phyloP scores from a whole-genome alignment of 1,140 invertebrate genomes.

The Zaprionus gabonicus region DNA sequence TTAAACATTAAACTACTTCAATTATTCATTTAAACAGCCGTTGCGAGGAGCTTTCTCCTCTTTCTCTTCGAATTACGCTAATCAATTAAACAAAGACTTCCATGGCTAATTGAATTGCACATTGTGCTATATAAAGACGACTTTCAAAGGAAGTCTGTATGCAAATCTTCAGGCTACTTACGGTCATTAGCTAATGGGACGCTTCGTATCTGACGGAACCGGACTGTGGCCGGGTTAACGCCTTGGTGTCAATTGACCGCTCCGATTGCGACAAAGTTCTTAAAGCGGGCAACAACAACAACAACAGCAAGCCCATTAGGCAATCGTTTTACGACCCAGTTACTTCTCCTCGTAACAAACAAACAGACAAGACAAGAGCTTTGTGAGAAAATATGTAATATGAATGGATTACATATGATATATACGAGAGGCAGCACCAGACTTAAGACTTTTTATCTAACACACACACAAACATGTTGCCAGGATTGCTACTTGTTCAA shows the following conservation, averaged over 20 bases:
- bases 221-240: slow-evolving; percentile 13
- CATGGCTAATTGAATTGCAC: slow-evolving; percentile 49
- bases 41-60: background rate
- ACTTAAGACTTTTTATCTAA: background rate
- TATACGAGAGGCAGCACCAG: background rate
- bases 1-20: background rate
- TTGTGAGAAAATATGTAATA: background rate
- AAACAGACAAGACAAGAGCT: background rate
- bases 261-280: slow-evolving; percentile 25
- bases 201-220: background rate
- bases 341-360: slow-evolving; percentile 1
- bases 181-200: slow-evolving; percentile 32
- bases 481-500: no score
- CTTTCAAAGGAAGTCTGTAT: slow-evolving; percentile 47
- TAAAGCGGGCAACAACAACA: slow-evolving; percentile 9
- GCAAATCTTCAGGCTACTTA: slow-evolving; percentile 15
- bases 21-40: background rate
- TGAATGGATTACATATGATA: background rate
- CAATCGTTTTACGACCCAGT: slow-evolving; percentile 23
- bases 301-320: slow-evolving; percentile 13
- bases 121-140: slow-evolving; percentile 7
- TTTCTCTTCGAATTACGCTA: slow-evolving; percentile 26
- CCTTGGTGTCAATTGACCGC: slow-evolving; percentile 17
- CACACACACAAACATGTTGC: background rate
- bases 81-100: slow-evolving; percentile 28